These are phyloP conservation scores for Carterocephalus palaemon DNA, from an alignment of 2,888 invertebrate genomes.

Conservation along the genomic window DNA sequence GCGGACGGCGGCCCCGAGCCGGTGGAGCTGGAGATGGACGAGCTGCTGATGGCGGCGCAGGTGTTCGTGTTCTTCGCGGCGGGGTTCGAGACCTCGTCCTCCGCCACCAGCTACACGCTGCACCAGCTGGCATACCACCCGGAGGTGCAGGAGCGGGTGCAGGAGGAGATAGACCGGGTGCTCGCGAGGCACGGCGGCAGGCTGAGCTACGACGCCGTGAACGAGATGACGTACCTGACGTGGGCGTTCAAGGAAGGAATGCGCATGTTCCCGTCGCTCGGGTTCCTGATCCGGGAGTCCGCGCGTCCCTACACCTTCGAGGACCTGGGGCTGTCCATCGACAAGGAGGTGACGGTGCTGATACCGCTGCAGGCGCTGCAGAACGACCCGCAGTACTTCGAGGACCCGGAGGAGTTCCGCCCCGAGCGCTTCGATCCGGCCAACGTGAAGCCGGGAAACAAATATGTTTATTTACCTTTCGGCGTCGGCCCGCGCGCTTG, in stretches of 20 bases:
- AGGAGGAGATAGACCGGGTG: conserved; percentile 47
- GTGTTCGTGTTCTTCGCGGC: conserved; percentile 57
- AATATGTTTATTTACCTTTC: conserved; percentile 53
- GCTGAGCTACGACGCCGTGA: conserved; percentile 50
- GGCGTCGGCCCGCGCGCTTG: conserved; percentile 57
- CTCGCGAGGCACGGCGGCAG: conserved; percentile 41
- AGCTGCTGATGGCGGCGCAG: conserved; percentile 48
- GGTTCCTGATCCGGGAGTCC: conserved; percentile 44
- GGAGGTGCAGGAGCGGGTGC: conserved; percentile 46
- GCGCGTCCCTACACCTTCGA: conserved; percentile 45
- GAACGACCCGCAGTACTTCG: conserved; percentile 50
- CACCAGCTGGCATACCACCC: conserved; percentile 53
- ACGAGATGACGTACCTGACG: conserved; percentile 52
- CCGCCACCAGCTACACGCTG: conserved; percentile 52
- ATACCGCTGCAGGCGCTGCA: conserved; percentile 44
- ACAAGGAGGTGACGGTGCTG: conserved; percentile 42
- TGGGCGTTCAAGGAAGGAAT: conserved; percentile 51
- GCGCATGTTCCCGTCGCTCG: conserved; percentile 52
- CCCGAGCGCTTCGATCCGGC: conserved; percentile 48
- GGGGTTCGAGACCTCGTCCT: conserved; percentile 57
- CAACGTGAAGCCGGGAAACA: conserved; percentile 37
- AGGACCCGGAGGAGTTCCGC: conserved; percentile 44
- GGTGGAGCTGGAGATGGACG: conserved; percentile 41
- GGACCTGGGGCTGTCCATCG: conserved; percentile 43
- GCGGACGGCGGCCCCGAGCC: conserved; percentile 44